These are phyloP conservation scores for Loxodonta africana DNA, from an alignment of 2,113 vertebrate species.

Conservation along the genomic window DNA sequence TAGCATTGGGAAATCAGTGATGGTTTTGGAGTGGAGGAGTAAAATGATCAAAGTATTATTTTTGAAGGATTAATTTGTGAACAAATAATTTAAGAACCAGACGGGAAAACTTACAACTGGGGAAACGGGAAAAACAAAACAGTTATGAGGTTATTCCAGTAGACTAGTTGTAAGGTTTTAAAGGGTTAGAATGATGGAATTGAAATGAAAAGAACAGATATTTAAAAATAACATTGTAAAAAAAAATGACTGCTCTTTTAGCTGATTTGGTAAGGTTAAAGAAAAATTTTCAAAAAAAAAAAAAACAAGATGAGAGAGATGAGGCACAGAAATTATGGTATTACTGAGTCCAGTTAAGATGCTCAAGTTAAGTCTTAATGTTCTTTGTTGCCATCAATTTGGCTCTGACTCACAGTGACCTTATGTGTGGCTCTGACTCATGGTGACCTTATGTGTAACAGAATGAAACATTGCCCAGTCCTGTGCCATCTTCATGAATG, in stretches of 20 bases:
- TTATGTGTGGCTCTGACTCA: too few relatives aligned
- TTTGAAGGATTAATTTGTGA: not conserved
- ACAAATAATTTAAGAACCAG: too few relatives aligned
- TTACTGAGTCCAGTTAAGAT: not conserved
- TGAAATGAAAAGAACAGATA: not conserved
- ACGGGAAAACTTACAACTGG: not conserved
- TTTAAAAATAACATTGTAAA: not conserved
- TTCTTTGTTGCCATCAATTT: too few relatives aligned
- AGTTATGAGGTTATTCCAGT: not conserved
- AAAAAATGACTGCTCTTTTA: constrained; percentile 1
- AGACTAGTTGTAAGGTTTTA: not conserved
- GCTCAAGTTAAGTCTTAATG: not conserved
- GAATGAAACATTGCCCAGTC: too few relatives aligned
- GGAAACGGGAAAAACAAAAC: not conserved
- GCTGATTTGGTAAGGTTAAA: not conserved
- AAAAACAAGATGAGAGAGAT: not conserved
- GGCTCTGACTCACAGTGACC: too few relatives aligned
- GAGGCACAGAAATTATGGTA: not conserved
- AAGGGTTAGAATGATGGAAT: not conserved
- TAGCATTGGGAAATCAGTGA: not conserved
- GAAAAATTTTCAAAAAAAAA: not conserved
- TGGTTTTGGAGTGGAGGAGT: not conserved
- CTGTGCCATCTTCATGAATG: too few relatives aligned
- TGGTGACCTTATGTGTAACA: too few relatives aligned
- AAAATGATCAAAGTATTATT: not conserved